Percentiles rank a stretch among this genome's conserved stretches.
These are phyloP conservation scores for Himalopsyche kuldschensis DNA, from an alignment of 2,888 invertebrate genomes.

Conservation along the genomic window DNA sequence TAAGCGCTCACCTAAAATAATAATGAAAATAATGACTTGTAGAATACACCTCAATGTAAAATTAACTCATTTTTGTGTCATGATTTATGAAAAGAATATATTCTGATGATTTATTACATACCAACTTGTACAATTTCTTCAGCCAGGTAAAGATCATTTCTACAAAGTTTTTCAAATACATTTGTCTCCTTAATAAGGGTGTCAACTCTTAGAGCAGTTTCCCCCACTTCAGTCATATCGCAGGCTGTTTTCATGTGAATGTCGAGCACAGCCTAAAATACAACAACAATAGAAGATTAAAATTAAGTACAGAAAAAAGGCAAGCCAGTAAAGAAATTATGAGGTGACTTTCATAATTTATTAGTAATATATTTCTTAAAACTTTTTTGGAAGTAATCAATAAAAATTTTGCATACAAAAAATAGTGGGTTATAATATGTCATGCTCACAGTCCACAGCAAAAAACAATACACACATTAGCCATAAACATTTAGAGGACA, in stretches of 20 bases:
- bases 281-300: conserved; percentile 27
- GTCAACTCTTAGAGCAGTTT: conserved; percentile 81
- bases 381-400: not conserved
- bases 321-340: not conserved
- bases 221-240: conserved; percentile 87
- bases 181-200: conserved; percentile 75
- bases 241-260: conserved; percentile 75
- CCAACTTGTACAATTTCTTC: conserved; percentile 77
- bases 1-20: conserved; percentile 71
- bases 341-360: not conserved
- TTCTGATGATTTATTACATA: conserved; percentile 39
- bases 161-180: conserved; percentile 76
- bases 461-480: not conserved
- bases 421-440: too few species aligned
- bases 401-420: too few species aligned
- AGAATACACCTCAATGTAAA: not conserved
- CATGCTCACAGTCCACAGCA: too few species aligned
- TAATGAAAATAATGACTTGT: not conserved
- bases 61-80: not conserved
- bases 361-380: not conserved
- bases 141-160: conserved; percentile 81
- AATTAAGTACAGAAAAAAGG: not conserved
- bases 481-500: not conserved
- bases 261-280: conserved; percentile 70
- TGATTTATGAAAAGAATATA: not conserved